These are phyloP conservation scores for Holcopasites calliopsidis DNA, from an alignment of 1,140 invertebrate genomes.

Conservation along the genomic window DNA sequence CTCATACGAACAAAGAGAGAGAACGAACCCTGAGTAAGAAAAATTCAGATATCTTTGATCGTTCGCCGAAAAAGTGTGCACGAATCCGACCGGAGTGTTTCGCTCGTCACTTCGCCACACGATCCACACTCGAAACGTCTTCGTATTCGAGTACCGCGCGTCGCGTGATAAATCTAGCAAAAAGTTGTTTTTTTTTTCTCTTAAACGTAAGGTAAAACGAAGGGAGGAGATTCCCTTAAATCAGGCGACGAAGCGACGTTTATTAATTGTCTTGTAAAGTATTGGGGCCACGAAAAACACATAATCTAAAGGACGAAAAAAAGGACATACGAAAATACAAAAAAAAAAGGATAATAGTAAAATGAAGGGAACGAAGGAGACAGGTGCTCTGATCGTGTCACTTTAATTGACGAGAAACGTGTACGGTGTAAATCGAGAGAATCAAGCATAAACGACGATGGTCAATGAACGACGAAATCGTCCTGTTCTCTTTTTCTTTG, in stretches of 20 bases:
- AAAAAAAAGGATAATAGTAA: slow-evolving; percentile 14
- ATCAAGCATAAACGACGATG: neutral
- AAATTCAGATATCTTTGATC: slow-evolving; percentile 49
- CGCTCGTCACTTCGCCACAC: slow-evolving; percentile 25
- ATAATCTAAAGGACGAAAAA: slow-evolving; percentile 71
- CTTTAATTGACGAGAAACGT: neutral
- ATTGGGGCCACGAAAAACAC: slow-evolving; percentile 76
- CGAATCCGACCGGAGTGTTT: slow-evolving; percentile 52
- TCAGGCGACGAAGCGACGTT: slow-evolving; percentile 33
- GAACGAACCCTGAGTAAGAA: slow-evolving; percentile 6
- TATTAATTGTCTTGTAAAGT: slow-evolving; percentile 71
- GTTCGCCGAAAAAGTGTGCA: slow-evolving; percentile 62
- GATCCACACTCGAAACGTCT: neutral
- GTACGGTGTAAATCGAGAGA: slow-evolving; percentile 24
- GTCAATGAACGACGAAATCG: neutral
- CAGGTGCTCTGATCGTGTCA: slow-evolving; percentile 67
- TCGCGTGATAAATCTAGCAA: slow-evolving; percentile 23
- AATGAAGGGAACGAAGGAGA: slow-evolving; percentile 46
- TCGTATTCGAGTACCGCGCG: neutral
- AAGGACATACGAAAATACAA: slow-evolving; percentile 38
- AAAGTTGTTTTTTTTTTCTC: slow-evolving; percentile 47
- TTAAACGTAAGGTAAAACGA: neutral
- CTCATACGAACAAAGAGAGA: neutral
- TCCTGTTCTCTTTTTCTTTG: slow-evolving; percentile 27
- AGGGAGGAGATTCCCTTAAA: slow-evolving; percentile 23